Conservation (phyloP, 2,797 vertebrate species). For the Brachymystax lenok region DNA sequence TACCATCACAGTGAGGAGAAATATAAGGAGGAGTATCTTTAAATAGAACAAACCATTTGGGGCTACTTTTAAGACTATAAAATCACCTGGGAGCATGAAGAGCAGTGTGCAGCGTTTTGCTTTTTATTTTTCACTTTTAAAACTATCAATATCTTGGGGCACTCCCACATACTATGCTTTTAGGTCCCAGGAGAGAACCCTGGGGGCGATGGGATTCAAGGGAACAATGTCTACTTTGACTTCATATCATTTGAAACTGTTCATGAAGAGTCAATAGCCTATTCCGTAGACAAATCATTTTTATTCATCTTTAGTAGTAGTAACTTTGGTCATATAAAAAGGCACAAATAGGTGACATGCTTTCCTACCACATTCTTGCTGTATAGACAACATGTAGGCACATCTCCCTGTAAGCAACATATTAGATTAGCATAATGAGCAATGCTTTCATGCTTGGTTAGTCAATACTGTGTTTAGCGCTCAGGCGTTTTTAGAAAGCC, state of each 20-base stretch:
- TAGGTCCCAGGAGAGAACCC: background rate
- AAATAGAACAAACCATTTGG: conserved; percentile 3
- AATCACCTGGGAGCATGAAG: too few relatives aligned
- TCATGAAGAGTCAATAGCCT: background rate
- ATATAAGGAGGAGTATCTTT: background rate
- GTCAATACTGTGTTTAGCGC: conserved; percentile 1
- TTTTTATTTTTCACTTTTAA: background rate
- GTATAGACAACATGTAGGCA: background rate
- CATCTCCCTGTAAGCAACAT: background rate
- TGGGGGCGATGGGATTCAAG: background rate
- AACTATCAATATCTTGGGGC: conserved; percentile 15
- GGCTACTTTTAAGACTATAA: background rate
- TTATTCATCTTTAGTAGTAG: background rate
- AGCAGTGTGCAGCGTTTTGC: too few relatives aligned
- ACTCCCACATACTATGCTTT: conserved; percentile 1
- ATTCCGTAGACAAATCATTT: background rate
- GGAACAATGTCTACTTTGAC: conserved; percentile 1
- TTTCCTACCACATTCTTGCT: background rate
- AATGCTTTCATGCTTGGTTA: conserved; percentile 7
- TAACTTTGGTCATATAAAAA: background rate
- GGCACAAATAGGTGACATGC: background rate
- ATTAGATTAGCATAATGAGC: conserved; percentile 4
- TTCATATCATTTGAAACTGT: background rate
- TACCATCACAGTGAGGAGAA: conserved; percentile 7
- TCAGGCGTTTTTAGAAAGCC: background rate